Evolutionary conservation across 2,113 vertebrate species (phyloP), one percentile per base, ranked within the genome.

Genomic region (Fregata magnificens): DNA sequence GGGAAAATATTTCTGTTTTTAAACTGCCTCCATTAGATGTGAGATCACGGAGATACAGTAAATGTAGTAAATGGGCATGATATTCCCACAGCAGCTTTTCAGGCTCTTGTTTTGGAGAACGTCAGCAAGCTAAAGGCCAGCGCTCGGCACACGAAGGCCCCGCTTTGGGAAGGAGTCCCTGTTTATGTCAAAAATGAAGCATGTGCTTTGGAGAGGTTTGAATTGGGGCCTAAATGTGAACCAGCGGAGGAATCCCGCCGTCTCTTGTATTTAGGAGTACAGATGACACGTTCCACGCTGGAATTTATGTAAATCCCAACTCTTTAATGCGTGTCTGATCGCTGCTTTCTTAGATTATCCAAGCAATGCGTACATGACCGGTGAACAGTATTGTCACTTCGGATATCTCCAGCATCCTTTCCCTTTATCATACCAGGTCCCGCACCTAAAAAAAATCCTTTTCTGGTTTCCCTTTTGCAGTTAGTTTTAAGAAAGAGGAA

Each of bases 141-240:
- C 0, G 2, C 83, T 83, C 20, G 5, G 82, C 80, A 44, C 62
- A 86, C 10, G 25, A 84, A 89, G 69, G 88, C 81, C 61, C 56
- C 4, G 13, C 69, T 94, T 96, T 78, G 93, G 91, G 94, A 93
- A 94, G 70, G 86, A 91, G n/a, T 93, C 81, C 62, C 83, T 95
- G 44, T 94, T 94, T 85, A 52, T 93, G 90, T 96, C 91, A 94
- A 93, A 83, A 87, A 5, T 79, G 70, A 93, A 87, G 88, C 95
- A 83, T 93, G 93, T 92, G 82, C 92, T 88, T 94, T 94, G 88
- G 82, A 93, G 76, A 70, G 79, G 71, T 95, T 93, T 96, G 93
- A 95, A 89, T 63, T 94, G 80, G 86, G 89, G 56, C 65, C 80
- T 89, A 87, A 82, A 94, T 85, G 70, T 71, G 89, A 96, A 81